phyloP scores from a whole-genome alignment of 1,140 invertebrate species.

The Drosophila pectinifera region DNA sequence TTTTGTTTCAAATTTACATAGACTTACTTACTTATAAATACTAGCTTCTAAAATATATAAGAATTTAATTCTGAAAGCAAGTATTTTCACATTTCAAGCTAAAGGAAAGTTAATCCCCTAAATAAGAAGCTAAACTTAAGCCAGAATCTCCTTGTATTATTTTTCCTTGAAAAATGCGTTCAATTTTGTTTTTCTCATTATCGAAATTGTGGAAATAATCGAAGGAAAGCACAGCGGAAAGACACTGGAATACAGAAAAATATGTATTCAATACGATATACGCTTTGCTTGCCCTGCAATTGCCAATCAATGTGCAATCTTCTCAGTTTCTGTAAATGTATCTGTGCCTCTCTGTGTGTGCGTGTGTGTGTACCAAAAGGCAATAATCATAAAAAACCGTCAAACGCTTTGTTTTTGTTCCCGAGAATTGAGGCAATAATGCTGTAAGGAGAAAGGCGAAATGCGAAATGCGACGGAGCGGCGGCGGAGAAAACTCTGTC shows the following conservation, averaged over 20 bases:
- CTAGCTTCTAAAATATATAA: too few species aligned
- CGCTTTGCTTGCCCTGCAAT: conserved; percentile 67
- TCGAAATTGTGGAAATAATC: conserved; percentile 23
- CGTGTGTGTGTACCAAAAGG: conserved; percentile 50
- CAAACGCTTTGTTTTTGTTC: conserved; percentile 67
- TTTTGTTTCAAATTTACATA: too few species aligned
- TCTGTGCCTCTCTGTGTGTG: conserved; percentile 9
- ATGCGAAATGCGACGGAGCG: background rate
- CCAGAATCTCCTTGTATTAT: background rate
- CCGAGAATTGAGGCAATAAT: conserved; percentile 72
- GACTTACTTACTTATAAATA: too few species aligned
- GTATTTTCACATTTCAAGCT: background rate
- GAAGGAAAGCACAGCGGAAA: background rate
- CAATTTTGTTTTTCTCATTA: conserved; percentile 30
- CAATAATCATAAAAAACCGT: conserved; percentile 81
- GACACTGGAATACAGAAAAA: conserved; percentile 17
- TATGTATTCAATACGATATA: conserved; percentile 50
- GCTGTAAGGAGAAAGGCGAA: conserved; percentile 29
- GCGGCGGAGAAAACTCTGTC: conserved; percentile 16
- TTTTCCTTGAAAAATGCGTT: conserved; percentile 9
- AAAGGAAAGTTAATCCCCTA: background rate
- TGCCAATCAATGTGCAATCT: conserved; percentile 76
- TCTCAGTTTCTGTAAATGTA: conserved; percentile 20
- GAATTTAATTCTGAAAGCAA: too few species aligned
- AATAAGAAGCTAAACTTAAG: background rate